These are phyloP conservation scores for Eclectus roratus DNA, from an alignment of 2,113 vertebrate species.

Conservation along the genomic window DNA sequence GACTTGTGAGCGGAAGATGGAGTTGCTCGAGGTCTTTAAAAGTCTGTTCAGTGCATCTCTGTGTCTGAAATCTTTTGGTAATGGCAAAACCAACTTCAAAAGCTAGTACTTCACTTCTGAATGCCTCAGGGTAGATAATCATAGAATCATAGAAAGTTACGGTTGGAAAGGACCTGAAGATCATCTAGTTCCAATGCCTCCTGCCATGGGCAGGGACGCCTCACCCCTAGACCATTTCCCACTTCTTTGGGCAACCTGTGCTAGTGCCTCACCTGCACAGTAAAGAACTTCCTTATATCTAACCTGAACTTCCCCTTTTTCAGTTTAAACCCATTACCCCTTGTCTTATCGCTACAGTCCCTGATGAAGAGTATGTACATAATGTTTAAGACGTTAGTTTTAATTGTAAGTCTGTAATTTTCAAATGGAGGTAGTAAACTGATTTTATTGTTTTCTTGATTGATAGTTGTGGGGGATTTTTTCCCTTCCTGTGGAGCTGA, in stretches of 20 bases:
- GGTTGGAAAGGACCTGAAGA: background rate
- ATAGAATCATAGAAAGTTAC: background rate
- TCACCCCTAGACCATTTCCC: background rate
- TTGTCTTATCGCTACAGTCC: background rate
- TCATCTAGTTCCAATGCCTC: background rate
- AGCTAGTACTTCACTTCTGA: background rate
- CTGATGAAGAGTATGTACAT: background rate
- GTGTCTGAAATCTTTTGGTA: background rate
- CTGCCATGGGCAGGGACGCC: background rate
- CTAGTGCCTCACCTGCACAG: background rate
- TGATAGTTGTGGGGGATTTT: background rate
- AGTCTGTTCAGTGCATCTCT: background rate
- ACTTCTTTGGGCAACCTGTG: background rate
- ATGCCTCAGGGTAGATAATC: background rate
- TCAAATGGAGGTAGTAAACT: background rate
- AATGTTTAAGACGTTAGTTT: background rate
- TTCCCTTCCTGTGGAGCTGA: background rate
- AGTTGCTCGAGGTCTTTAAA: background rate
- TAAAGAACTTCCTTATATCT: background rate
- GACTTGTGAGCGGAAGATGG: background rate
- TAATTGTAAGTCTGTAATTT: background rate
- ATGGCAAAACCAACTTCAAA: background rate
- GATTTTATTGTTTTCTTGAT: background rate
- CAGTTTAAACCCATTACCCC: background rate
- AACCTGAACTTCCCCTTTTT: background rate